phyloP scores from a whole-genome alignment of 64 coral and sea anemone species.

The Montipora efflorescens region DNA sequence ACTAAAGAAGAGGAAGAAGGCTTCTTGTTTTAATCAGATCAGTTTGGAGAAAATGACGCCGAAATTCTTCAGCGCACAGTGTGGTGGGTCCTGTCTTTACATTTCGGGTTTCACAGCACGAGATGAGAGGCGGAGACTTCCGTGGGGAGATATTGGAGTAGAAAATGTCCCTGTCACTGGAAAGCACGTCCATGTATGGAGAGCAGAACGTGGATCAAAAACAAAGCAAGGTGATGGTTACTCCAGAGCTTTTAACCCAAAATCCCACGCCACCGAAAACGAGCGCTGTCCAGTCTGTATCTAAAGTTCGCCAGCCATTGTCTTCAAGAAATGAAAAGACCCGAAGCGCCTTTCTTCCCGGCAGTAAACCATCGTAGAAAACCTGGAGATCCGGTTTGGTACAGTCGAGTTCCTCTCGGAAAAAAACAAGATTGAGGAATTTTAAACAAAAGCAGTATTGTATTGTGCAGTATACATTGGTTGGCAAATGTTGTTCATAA shows the following conservation, averaged over 20 bases:
- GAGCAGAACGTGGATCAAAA: not conserved
- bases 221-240: slow-evolving; percentile 14
- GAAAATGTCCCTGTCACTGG: not conserved
- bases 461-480: too few relatives aligned
- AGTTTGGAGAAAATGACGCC: slow-evolving; percentile 11
- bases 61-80: slow-evolving; percentile 54
- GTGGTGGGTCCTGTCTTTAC: slow-evolving; percentile 39
- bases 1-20: slow-evolving; percentile 25
- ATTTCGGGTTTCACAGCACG: slow-evolving; percentile 45
- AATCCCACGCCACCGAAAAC: not conserved
- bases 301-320: not conserved
- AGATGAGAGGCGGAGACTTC: slow-evolving; percentile 8
- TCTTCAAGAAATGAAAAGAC: not conserved
- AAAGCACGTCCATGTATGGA: too few relatives aligned
- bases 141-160: not conserved
- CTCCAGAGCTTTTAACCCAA: slow-evolving; percentile 38
- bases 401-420: too few relatives aligned
- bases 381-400: too few relatives aligned
- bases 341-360: not conserved
- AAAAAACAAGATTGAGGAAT: too few relatives aligned
- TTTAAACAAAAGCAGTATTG: too few relatives aligned
- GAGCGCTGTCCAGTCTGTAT: slow-evolving; percentile 46
- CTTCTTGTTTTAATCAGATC: slow-evolving; percentile 18
- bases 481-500: too few relatives aligned
- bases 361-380: too few relatives aligned